Evolutionary conservation across 2,888 invertebrate species (phyloP).

Genomic region (Crioceris asparagi): DNA sequence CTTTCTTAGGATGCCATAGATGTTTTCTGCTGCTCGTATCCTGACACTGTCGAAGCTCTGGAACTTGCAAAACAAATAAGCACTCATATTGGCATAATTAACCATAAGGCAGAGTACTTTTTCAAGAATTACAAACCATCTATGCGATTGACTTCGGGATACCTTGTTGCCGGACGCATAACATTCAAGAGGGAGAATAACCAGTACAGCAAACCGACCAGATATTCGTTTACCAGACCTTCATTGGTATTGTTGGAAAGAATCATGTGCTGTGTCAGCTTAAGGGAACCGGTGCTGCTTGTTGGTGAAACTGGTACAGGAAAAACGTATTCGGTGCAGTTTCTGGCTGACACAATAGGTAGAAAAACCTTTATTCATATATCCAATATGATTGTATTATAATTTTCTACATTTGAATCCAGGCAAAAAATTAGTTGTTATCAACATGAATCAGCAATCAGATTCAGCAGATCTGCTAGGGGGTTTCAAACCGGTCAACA

Average conservation of each 20-base stretch:
- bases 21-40: conserved; percentile 74
- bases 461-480: conserved; percentile 95
- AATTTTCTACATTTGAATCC: too few relatives aligned
- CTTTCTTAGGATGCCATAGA: conserved; percentile 86
- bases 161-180: conserved; percentile 64
- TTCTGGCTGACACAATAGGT: conserved; percentile 72
- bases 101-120: conserved; percentile 72
- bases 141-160: conserved; percentile 46
- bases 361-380: too few relatives aligned
- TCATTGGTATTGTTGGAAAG: conserved; percentile 77
- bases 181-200: conserved; percentile 32
- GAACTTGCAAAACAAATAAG: conserved; percentile 65
- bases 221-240: conserved; percentile 75
- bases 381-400: too few relatives aligned
- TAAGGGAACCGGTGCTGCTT: conserved; percentile 81
- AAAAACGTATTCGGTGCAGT: conserved; percentile 92
- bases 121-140: conserved; percentile 69
- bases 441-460: conserved; percentile 99
- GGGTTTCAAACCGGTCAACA: conserved; percentile 92
- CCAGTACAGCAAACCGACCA: conserved; percentile 29
- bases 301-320: conserved; percentile 99
- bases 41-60: conserved; percentile 53
- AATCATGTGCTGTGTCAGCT: conserved; percentile 71
- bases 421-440: conserved; percentile 81
- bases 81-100: conserved; percentile 69